Conservation (phyloP, 2,797 vertebrate species). For the Anguilla pacifica region DNA sequence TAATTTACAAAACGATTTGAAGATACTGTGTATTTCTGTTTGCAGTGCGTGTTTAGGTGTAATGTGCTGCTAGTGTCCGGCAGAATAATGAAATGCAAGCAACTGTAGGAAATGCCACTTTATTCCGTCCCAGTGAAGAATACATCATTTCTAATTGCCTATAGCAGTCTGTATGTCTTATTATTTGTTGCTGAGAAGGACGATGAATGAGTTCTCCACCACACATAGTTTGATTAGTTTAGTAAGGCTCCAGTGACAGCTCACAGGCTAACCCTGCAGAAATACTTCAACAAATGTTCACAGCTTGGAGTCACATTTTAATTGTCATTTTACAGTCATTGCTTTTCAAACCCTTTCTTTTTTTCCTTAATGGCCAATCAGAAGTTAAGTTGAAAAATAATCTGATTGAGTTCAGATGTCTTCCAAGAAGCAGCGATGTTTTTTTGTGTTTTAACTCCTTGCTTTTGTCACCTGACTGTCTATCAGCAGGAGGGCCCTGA, state of each 20-base stretch:
- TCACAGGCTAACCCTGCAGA: background rate
- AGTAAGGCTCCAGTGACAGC: background rate
- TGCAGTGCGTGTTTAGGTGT: background rate
- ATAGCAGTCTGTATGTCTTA: background rate
- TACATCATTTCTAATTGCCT: background rate
- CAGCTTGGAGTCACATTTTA: slow-evolving; percentile 2
- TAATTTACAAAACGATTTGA: background rate
- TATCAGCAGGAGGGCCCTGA: slow-evolving; percentile 83
- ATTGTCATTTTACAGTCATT: background rate
- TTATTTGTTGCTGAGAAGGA: background rate
- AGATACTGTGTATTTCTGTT: background rate
- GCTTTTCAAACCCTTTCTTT: background rate
- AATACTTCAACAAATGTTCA: slow-evolving; percentile 1
- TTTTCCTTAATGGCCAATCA: background rate
- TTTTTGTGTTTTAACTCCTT: slow-evolving; percentile 88
- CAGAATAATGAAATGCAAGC: background rate
- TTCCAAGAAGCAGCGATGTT: background rate
- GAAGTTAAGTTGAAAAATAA: background rate
- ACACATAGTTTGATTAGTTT: background rate
- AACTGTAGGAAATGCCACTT: background rate
- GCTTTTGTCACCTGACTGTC: slow-evolving; percentile 95
- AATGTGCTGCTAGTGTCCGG: background rate
- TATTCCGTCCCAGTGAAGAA: background rate
- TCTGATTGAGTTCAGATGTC: slow-evolving; percentile 10
- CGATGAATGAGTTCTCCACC: background rate